These are phyloP conservation scores for Idaea aversata DNA, from an alignment of 2,888 invertebrate species.

Conservation along the genomic window DNA sequence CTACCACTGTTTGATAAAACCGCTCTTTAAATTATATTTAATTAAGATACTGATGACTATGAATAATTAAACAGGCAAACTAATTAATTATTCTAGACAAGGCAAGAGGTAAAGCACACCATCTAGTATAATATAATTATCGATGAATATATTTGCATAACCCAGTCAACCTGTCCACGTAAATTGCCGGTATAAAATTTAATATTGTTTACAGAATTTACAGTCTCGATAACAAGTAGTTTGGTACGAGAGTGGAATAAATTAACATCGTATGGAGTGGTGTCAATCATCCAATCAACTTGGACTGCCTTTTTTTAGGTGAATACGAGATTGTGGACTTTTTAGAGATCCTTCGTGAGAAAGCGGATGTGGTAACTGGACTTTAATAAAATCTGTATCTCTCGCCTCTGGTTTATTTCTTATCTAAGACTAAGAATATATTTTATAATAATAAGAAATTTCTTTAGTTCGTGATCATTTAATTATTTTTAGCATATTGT, in stretches of 20 bases:
- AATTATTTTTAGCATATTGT: background rate
- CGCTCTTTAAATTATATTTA: background rate
- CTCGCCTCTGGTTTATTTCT: background rate
- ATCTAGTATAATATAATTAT: background rate
- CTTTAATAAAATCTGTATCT: background rate
- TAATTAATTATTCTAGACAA: background rate
- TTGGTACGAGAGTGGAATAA: conserved; percentile 39
- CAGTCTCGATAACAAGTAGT: conserved; percentile 57
- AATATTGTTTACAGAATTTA: conserved; percentile 50
- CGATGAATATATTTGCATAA: conserved; percentile 4
- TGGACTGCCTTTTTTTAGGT: conserved; percentile 39
- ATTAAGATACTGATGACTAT: background rate
- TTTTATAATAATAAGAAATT: too few species aligned
- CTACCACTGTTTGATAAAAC: background rate
- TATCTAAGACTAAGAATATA: too few species aligned
- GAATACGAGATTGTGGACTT: conserved; percentile 18
- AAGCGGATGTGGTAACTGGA: conserved; percentile 15
- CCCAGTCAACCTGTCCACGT: conserved; percentile 5
- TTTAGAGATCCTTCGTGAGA: conserved; percentile 25
- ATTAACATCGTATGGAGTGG: conserved; percentile 48
- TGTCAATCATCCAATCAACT: conserved; percentile 74
- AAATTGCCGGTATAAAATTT: conserved; percentile 28
- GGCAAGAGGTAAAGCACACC: background rate
- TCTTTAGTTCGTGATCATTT: too few species aligned
- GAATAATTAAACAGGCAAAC: background rate